Evolutionary conservation across 2,888 invertebrate species (phyloP).

Genomic region (Drosophila setosimentum): DNA sequence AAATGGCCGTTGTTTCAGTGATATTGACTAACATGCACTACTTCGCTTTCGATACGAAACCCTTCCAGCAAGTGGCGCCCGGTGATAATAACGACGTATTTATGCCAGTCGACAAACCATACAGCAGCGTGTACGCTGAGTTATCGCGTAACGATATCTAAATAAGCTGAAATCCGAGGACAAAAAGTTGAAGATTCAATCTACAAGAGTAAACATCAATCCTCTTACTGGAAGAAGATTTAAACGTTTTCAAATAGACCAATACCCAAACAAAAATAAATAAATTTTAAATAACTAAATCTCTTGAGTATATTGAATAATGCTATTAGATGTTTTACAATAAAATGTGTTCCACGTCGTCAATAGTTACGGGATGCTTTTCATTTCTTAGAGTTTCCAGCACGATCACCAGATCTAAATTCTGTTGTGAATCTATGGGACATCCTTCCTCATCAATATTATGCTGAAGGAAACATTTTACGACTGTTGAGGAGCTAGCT

Average conservation of each 20-base stretch:
- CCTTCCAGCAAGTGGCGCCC: slow-evolving; percentile 89
- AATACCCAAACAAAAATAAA: background rate
- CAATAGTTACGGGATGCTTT: background rate
- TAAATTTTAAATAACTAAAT: background rate
- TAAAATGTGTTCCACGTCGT: background rate
- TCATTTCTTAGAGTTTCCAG: background rate
- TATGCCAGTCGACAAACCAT: slow-evolving; percentile 91
- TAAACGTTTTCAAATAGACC: background rate
- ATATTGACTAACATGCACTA: slow-evolving; percentile 94
- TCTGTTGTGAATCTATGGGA: background rate
- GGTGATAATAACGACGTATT: slow-evolving; percentile 90
- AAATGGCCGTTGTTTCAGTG: slow-evolving; percentile 90
- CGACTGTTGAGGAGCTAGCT: background rate
- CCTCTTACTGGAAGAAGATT: background rate
- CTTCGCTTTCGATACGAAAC: slow-evolving; percentile 90
- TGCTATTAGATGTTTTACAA: background rate
- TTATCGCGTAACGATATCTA: slow-evolving; percentile 86
- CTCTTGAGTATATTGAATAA: background rate
- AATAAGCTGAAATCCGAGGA: background rate
- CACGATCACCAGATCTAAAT: background rate
- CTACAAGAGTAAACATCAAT: background rate
- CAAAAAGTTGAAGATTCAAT: background rate
- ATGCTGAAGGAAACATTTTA: background rate
- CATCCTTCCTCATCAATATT: background rate
- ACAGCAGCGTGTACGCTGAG: slow-evolving; percentile 91